These are phyloP conservation scores for Mycteria americana DNA, from an alignment of 2,797 vertebrate species.

Conservation along the genomic window DNA sequence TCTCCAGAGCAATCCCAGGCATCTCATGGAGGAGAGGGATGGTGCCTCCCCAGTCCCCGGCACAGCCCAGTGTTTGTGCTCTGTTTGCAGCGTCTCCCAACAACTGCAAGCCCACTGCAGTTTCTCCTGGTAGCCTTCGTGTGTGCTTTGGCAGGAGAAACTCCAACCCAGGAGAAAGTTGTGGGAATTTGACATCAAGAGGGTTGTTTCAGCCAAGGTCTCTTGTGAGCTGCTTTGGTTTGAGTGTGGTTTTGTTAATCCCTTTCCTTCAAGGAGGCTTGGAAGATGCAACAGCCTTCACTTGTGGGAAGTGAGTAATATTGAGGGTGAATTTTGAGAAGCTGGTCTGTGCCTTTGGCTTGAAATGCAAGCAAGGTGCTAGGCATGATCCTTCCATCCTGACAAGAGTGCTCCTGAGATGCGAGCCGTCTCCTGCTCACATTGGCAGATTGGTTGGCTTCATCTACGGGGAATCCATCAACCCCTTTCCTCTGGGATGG, in stretches of 20 bases:
- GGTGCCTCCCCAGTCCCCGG: conserved; percentile 71
- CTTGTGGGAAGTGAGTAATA: neutral
- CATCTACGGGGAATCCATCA: neutral
- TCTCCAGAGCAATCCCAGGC: conserved; percentile 79
- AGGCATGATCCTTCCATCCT: rapidly evolving
- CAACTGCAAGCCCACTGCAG: conserved; percentile 61
- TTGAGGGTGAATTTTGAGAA: neutral
- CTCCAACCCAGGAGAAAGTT: neutral
- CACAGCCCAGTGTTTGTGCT: conserved; percentile 66
- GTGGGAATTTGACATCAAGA: neutral
- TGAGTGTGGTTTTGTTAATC: neutral
- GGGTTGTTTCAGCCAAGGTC: neutral
- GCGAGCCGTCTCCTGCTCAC: neutral
- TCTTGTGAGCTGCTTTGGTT: neutral
- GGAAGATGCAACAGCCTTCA: neutral
- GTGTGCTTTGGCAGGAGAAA: neutral
- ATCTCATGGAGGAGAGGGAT: conserved; percentile 75
- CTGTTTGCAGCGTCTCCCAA: conserved; percentile 80
- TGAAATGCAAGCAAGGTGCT: neutral
- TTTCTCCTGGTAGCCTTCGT: neutral
- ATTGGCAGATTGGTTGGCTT: neutral
- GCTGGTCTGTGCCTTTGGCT: neutral
- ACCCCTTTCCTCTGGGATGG: neutral
- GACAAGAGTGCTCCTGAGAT: neutral
- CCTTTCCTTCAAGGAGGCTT: neutral